Percentiles rank a stretch among this genome's conserved stretches.
Conservation (phyloP, 2,888 invertebrate species). For the Polydrusus tereticollis region DNA sequence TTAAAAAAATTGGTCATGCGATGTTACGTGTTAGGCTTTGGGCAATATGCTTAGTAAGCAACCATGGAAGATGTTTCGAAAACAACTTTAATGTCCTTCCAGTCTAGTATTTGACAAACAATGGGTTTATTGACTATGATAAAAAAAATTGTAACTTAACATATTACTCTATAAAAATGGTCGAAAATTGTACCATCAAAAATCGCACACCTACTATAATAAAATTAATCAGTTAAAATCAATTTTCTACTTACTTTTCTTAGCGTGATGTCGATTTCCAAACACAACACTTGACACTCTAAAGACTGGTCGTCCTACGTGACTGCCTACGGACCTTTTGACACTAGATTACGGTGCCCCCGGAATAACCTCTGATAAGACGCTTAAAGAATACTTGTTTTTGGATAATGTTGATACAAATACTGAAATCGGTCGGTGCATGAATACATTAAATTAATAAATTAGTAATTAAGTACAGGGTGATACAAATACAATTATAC, state of each 20-base stretch:
- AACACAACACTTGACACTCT: slow-evolving; percentile 28
- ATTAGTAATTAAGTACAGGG: not conserved
- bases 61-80: too few species aligned
- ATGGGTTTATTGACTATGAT: too few species aligned
- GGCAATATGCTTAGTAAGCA: too few species aligned
- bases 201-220: too few species aligned
- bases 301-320: slow-evolving; percentile 18
- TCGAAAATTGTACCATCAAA: too few species aligned
- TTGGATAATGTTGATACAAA: not conserved
- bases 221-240: too few species aligned
- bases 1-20: too few species aligned
- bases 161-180: too few species aligned
- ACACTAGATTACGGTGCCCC: slow-evolving; percentile 31
- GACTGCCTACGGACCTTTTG: slow-evolving; percentile 33
- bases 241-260: slow-evolving; percentile 23
- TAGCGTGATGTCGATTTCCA: not conserved
- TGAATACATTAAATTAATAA: not conserved
- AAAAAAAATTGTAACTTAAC: too few species aligned
- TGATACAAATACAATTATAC: not conserved
- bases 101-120: too few species aligned
- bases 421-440: slow-evolving; percentile 9
- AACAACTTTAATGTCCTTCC: too few species aligned
- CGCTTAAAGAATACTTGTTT: slow-evolving; percentile 3
- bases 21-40: too few species aligned
- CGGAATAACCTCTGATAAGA: slow-evolving; percentile 28